Conservation (phyloP, 92 coral and sea anemone species). For the Zoanthus sociatus region DNA sequence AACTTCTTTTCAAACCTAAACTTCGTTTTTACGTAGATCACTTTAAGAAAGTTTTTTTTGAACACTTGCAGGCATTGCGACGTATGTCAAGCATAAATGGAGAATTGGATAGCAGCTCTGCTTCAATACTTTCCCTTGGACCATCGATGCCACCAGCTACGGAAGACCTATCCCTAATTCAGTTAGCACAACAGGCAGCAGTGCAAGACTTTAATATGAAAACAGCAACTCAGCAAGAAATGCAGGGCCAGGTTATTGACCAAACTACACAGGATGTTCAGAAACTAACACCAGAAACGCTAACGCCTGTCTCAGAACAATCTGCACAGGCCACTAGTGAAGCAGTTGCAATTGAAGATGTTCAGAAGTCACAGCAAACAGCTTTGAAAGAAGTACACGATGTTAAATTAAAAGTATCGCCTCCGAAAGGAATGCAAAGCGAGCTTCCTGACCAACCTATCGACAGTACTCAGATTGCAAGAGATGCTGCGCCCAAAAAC, state of each 20-base stretch:
- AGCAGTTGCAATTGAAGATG: background rate
- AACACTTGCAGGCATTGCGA: background rate
- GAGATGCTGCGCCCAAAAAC: background rate
- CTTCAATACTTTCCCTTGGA: slow-evolving; percentile 17
- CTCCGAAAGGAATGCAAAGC: background rate
- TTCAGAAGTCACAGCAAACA: background rate
- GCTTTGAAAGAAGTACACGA: background rate
- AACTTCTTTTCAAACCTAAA: background rate
- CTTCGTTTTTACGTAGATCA: background rate
- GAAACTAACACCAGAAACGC: background rate
- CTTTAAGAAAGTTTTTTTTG: background rate
- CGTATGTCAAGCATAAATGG: slow-evolving; percentile 29
- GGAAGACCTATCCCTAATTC: background rate
- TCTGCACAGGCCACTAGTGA: background rate
- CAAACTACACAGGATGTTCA: background rate
- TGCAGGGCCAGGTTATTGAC: background rate
- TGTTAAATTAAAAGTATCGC: background rate
- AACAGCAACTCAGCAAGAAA: background rate
- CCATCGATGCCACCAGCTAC: background rate
- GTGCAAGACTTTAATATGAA: background rate
- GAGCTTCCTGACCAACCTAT: background rate
- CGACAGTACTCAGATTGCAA: background rate
- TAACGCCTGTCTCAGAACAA: background rate
- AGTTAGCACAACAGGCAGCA: slow-evolving; percentile 1
- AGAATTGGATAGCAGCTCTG: slow-evolving; percentile 1